Conservation (phyloP, 2,797 vertebrate species). For the Arctocebus calabarensis region DNA sequence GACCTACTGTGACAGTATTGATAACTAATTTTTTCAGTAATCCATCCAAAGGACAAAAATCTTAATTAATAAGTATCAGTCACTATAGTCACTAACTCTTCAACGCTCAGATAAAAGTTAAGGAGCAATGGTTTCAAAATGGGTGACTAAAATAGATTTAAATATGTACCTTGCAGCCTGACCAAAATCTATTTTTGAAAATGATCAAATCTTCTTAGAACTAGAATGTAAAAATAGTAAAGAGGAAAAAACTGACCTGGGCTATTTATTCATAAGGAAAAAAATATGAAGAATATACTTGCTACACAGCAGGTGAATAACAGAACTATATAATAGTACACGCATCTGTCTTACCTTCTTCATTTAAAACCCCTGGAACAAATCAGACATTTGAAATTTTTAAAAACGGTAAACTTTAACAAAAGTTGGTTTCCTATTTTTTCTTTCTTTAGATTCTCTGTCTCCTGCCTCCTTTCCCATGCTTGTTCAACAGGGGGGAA, state of each 20-base stretch:
- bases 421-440: not conserved
- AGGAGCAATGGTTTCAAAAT: constrained; percentile 10
- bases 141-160: not conserved
- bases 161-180: not conserved
- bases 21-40: constrained; percentile 21
- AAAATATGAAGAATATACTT: constrained; percentile 20
- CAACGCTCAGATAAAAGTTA: constrained; percentile 12
- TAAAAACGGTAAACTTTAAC: not conserved
- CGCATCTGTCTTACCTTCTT: not conserved
- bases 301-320: not conserved
- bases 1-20: not conserved
- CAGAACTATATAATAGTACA: not conserved
- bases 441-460: constrained; percentile 18
- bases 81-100: not conserved
- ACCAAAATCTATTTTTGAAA: not conserved
- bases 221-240: not conserved
- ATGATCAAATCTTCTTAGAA: not conserved
- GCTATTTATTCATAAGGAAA: not conserved
- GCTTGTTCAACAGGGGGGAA: not conserved
- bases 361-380: constrained; percentile 10
- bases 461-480: not conserved
- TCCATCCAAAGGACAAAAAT: constrained; percentile 5
- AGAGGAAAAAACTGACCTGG: not conserved
- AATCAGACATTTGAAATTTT: not conserved
- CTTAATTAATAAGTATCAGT: not conserved